A percentile compares a stretch with the other conserved stretches of the same genome.
Evolutionary conservation across 2,113 vertebrate species (phyloP).

Genomic region (Pantherophis guttatus): DNA sequence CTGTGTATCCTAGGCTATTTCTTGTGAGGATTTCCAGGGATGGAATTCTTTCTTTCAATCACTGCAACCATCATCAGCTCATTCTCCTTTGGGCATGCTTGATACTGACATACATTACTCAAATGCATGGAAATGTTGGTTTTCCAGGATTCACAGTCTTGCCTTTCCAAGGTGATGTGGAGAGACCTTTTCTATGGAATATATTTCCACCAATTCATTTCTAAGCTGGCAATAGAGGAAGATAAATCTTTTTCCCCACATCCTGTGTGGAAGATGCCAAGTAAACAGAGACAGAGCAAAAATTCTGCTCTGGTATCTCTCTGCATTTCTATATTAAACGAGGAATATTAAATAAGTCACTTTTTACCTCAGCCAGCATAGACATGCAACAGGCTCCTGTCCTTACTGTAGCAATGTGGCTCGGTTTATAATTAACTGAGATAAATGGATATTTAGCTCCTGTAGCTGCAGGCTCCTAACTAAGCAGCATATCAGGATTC

Average conservation of each 20-base stretch:
- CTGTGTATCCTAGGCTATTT: neutral
- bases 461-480: neutral
- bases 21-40: neutral
- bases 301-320: neutral
- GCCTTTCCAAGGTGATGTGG: neutral
- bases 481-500: neutral
- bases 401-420: neutral
- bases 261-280: neutral
- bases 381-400: neutral
- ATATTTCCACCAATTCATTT: neutral
- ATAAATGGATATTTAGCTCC: neutral
- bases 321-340: neutral
- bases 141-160: neutral
- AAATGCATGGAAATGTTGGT: neutral
- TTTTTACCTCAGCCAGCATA: neutral
- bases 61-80: neutral
- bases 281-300: neutral
- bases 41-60: neutral
- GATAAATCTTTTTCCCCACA: neutral
- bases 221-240: neutral
- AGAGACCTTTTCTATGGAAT: neutral
- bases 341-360: neutral
- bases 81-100: neutral
- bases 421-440: neutral
- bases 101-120: neutral